Base-by-base conservation (phyloP, 1,140 invertebrate genomes). In the Drosophila chauvacae region DNA sequence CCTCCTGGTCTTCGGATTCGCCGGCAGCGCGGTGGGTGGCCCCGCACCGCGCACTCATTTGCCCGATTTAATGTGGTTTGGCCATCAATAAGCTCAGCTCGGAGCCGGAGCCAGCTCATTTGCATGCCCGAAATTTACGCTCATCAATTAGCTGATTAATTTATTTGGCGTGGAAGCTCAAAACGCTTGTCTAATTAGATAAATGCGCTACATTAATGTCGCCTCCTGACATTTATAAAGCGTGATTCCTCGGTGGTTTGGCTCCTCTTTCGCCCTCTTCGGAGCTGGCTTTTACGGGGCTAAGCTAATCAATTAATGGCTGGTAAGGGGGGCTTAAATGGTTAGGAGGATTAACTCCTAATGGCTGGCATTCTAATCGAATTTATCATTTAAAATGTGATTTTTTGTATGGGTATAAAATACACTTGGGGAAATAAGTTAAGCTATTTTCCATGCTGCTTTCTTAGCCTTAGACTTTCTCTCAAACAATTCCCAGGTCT, bases 61-160 rank as follows among this genome's bases (percentile, higher is more conserved):
- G 86, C 59, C 59, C 81, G 75, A 79, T 81, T 81, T 78, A 85
- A 88, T 88, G 72, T 66, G 53, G 81, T 64, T 71, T 66, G 84
- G 62, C 51, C 85, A 88, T 90, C 70, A 78, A 90, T 85, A 80
- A 77, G 20, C 56, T 37, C n/a, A 35, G 65, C 44, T 5, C n/a
- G 37, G 14, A 50, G 28, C 60, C 23, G 39, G 33, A 18, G 56
- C 45, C 55, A 45, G 26, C 61, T 81, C 70, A 81, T 90, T 88
- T 88, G 81, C 81, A 90, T 90, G 70, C 58, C 58, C 63, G 45
- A 85, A 90, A 90, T 90, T 90, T 79, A 90, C 85, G 85, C 78
- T 57, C 85, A 90, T 90, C 85, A 90, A 90, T 90, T 90, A 90
- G 85, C 55, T 90, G 85, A 90, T 90, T 90, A 90, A 90, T 90